Evolutionary conservation across 2,113 vertebrate genomes (phyloP), one percentile per base, ranked within the genome.

Genomic region (Lucifuga dentata): DNA sequence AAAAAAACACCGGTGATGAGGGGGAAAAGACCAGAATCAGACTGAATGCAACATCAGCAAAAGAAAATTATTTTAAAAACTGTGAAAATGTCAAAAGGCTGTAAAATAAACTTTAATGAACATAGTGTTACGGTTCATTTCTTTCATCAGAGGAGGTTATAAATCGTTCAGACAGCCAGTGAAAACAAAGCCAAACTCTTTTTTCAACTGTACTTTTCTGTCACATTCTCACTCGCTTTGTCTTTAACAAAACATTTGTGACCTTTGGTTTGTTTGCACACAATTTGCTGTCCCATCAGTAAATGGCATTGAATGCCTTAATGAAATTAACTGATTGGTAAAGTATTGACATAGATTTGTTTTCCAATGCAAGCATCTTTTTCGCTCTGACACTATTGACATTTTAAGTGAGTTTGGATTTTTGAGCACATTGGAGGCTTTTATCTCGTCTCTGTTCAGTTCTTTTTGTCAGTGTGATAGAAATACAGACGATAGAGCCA

Each of bases 251-350:
- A 73, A 81, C 73, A 66, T 81, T 69, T 81, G 57, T 90, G 88
- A 89, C 88, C 86, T 91, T 91, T 91, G 90, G 80, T 87, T 89
- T 82, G 86, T 93, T 85, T 88, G 80, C 76, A 53, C 78, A 75
- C 80, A 77, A 80, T 90, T 78, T 84, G 67, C 76, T 75, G 24
- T 78, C 76, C 85, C 83, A 66, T 85, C 88, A 88, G 76, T 73
- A 86, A 88, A 88, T 80, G 86, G 55, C 81, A 78, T 49, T 84
- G 83, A 83, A 85, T 62, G 84, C 62, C 53, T 51, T 91, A 92
- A 92, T 91, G 83, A 91, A 92, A 92, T 92, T 89, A 93, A 88
- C 85, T 80, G 83, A 80, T 88, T 81, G 81, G 76, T 45, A 39
- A 74, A 78, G 80, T 87, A 88, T 86, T 78, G 71, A 89, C 85